Conservation (phyloP, 1,140 invertebrate genomes). For the Magallana ariakensis region DNA sequence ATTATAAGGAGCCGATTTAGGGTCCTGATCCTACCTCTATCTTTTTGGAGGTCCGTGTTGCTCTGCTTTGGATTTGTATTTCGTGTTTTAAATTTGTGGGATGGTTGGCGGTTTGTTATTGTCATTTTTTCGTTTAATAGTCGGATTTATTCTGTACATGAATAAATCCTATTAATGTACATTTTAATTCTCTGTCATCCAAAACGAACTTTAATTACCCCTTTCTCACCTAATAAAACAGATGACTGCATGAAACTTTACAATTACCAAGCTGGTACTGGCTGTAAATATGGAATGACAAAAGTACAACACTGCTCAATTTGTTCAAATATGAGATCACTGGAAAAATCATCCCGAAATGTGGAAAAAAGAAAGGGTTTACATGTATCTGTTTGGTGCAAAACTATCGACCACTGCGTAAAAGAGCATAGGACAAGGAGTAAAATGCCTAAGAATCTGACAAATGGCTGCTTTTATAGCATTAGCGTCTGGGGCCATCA, state of each 20-base stretch:
- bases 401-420: constrained; percentile 50
- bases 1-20: no score
- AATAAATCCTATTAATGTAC: no score
- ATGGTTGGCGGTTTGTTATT: no score
- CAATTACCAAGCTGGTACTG: background rate
- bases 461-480: background rate
- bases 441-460: constrained; percentile 24
- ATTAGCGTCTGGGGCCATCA: constrained; percentile 52
- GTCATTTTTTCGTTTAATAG: no score
- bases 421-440: no score
- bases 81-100: no score
- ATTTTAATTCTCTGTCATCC: background rate
- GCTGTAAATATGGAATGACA: constrained; percentile 26
- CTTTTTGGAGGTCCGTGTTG: no score
- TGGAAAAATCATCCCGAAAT: constrained; percentile 48
- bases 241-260: background rate
- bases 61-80: no score
- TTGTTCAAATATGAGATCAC: constrained; percentile 42
- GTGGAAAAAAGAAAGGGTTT: no score
- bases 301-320: background rate
- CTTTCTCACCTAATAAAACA: background rate
- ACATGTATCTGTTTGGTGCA: no score
- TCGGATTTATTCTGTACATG: no score
- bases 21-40: no score
- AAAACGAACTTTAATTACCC: background rate